phyloP scores from a whole-genome alignment of 2,113 vertebrate species.

The Chlamydotis undulata region DNA sequence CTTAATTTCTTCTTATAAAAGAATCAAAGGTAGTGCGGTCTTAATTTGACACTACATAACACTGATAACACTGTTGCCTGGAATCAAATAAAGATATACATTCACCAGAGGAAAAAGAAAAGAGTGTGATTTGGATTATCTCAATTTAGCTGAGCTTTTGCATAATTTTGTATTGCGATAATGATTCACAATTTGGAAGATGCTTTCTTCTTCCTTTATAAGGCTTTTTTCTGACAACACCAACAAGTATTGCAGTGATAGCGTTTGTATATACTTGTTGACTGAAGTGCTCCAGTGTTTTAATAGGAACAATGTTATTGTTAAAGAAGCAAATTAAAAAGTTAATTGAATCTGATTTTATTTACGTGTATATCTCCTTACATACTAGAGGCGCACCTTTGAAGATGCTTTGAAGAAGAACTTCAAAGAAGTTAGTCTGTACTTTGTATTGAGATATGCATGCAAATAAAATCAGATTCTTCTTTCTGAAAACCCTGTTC shows the following conservation, averaged over 20 bases:
- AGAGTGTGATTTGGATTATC: background rate
- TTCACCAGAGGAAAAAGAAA: background rate
- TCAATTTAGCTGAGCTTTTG: background rate
- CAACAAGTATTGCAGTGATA: background rate
- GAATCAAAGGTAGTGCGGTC: background rate
- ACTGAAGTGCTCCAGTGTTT: background rate
- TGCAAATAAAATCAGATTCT: slow-evolving; percentile 53
- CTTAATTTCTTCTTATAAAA: background rate
- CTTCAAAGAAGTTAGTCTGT: slow-evolving; percentile 31
- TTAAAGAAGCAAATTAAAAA: slow-evolving; percentile 38
- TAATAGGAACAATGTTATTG: slow-evolving; percentile 20
- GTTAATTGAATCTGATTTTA: slow-evolving; percentile 28
- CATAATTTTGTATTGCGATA: background rate
- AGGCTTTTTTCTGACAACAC: background rate
- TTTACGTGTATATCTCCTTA: slow-evolving; percentile 35
- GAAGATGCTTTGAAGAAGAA: slow-evolving; percentile 56
- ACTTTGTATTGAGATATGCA: slow-evolving; percentile 52
- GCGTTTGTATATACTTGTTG: background rate
- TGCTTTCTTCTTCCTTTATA: background rate
- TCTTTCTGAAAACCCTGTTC: background rate
- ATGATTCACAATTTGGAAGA: background rate
- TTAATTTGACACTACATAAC: background rate
- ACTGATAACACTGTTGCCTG: background rate
- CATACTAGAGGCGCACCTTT: slow-evolving; percentile 12
- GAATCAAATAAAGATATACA: background rate